Evolutionary conservation across 2,888 invertebrate genomes (phyloP).

Genomic region (Synanthedon vespiformis): DNA sequence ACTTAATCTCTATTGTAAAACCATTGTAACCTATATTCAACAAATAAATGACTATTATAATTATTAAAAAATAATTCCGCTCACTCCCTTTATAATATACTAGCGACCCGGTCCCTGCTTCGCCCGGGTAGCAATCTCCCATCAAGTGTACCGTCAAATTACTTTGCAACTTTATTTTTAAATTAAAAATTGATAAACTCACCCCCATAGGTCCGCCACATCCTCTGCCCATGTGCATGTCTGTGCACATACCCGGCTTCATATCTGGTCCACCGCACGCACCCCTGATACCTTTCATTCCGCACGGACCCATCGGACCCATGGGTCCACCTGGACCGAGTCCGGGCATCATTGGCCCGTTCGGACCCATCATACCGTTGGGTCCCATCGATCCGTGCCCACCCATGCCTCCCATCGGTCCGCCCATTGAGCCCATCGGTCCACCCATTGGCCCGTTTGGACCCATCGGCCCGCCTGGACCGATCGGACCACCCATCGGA

Average conservation of each 20-base stretch:
- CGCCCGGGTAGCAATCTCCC: too few relatives aligned
- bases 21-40: too few relatives aligned
- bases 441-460: conserved; percentile 33
- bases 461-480: conserved; percentile 29
- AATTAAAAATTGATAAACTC: conserved; percentile 16
- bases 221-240: conserved; percentile 66
- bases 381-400: conserved; percentile 48
- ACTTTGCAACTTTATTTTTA: not conserved
- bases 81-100: not conserved
- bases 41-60: too few relatives aligned
- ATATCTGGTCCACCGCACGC: conserved; percentile 64
- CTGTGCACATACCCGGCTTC: conserved; percentile 63
- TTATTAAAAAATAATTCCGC: too few relatives aligned
- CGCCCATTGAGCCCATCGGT: conserved; percentile 29
- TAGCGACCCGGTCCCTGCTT: too few relatives aligned
- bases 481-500: conserved; percentile 49
- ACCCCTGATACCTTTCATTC: conserved; percentile 62
- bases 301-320: conserved; percentile 66
- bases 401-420: conserved; percentile 37
- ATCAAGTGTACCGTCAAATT: too few relatives aligned
- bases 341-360: conserved; percentile 55
- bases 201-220: conserved; percentile 68
- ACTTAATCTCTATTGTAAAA: too few relatives aligned
- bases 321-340: conserved; percentile 62
- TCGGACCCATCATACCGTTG: conserved; percentile 59